Evolutionary conservation across 2,797 vertebrate species (phyloP).

Genomic region (Sebastes jordani): DNA sequence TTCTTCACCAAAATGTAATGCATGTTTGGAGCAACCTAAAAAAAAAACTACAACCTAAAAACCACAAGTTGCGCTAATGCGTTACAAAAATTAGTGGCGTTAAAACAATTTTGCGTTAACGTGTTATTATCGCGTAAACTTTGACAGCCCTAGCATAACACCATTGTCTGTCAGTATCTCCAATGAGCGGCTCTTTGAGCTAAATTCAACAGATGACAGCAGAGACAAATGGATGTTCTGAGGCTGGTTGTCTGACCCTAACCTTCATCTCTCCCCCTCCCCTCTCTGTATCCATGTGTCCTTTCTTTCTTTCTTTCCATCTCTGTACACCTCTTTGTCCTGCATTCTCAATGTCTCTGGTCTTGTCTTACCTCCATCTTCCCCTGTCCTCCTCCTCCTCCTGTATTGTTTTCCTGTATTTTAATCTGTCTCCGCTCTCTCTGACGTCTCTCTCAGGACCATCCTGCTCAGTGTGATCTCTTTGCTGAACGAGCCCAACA

Average conservation of each 20-base stretch:
- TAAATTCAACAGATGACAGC: slow-evolving; percentile 15
- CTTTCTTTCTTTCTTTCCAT: not conserved
- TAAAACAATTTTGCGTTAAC: no score
- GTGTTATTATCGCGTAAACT: no score
- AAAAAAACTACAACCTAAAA: no score
- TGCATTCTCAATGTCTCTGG: not conserved
- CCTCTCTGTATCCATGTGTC: not conserved
- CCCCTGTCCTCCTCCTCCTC: not conserved
- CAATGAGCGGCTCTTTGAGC: not conserved
- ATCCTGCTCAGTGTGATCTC: slow-evolving; percentile 97
- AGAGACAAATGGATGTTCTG: slow-evolving; percentile 13
- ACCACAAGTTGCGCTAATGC: no score
- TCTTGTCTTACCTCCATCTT: slow-evolving; percentile 39
- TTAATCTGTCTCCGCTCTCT: slow-evolving; percentile 10
- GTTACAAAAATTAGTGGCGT: no score
- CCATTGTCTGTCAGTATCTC: not conserved
- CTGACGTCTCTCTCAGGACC: slow-evolving; percentile 80
- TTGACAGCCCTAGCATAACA: not conserved
- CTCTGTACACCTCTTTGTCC: slow-evolving; percentile 10
- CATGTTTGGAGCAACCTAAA: no score
- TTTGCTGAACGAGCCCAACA: slow-evolving; percentile 95
- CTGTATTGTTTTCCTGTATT: slow-evolving; percentile 11
- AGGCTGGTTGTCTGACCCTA: not conserved
- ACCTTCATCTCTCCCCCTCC: not conserved
- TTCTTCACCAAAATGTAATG: no score